Evolutionary conservation across 2,888 invertebrate species (phyloP), one percentile per base, ranked within the genome.

Genomic region (Cosmopolites sordidus): DNA sequence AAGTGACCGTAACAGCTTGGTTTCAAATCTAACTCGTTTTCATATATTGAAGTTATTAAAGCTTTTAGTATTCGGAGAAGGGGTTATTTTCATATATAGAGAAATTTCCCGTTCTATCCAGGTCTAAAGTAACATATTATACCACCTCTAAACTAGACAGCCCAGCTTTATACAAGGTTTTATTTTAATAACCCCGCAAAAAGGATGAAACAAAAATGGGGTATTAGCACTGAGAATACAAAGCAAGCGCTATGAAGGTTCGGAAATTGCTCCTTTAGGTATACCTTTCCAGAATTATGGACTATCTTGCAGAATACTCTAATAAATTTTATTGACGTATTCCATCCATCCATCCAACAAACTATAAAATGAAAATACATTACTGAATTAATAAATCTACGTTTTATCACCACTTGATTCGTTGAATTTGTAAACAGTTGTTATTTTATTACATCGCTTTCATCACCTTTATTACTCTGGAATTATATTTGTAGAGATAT

Each of bases 11-110:
- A 16, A 37, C 45, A 37, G 44, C 16, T 6, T 16, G 18, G 4
- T 9, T 37, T 38, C 17, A 45, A 38, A 12, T 45, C 30, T 29
- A 43, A 43, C 43, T 27, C 16, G 43, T 43, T 43, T 43, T 38
- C 37, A 38, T 38, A 38, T 37, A 45, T 45, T 45, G 38, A 45
- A 45, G 45, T 38, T 45, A 38, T 37, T 45, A 38, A 38, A 45
- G 38, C 45, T 16, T 43, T 43, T 43, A 45, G 2, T 45, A 37
- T 37, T 33, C 15, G 18, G 17, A 45, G 17, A 37, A 14, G 18
- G 38, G 37, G 45, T 22, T 18, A 45, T 45, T 45, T 45, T 45
- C 45, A 45, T 45, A 45, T 45, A 45, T 45, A 29, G 38, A 45
- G 45, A 45, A 45, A 37, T 45, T 45, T 37, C 11, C 14, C 38